Evolutionary conservation across 2,888 invertebrate species (phyloP), one percentile per base, ranked within the genome.

Genomic region (Matsumyia berberina): DNA sequence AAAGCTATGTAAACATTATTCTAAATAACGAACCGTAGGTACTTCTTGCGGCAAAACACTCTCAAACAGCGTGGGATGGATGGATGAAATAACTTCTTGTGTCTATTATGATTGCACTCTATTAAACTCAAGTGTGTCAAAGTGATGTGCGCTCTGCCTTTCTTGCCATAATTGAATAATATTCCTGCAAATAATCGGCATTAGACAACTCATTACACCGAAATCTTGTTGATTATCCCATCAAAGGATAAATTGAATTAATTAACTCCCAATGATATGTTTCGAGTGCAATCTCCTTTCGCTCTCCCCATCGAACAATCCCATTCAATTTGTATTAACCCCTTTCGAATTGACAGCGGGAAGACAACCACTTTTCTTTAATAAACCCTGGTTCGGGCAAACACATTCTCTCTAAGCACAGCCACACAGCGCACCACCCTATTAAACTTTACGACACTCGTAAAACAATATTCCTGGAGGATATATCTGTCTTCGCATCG

Each of bases 361-460:
- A 60, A 42, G 53, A 81, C 60, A 73, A 57, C 55, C 72, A 78
- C 72, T 83, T 83, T 72, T 53, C 73, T 67, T 83, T 78, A 83
- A 83, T 67, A 83, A 72, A 31, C 66, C 49, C 51, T 55, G 62
- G 58, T 64, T 69, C 29, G 76, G 81, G 58, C 31, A 57, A 82
- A 69, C 19, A 66, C 29, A 80, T 24, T 24, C 24, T 4, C 24
- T 24, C 51, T 37, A 46, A 49, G 37, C 55, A 35, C 12, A 39
- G n/a, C n/a, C 33, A 39, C 6, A 62, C 12, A 66, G 31, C 29
- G 29, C 44, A 49, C 11, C 60, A 58, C 57, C 53, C 72, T 55
- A 72, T 78, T 78, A 73, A 79, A 69, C 42, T 83, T 83, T 74
- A 79, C 83, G 79, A 83, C 83, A 62, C 67, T 79, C 83, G 77